Evolutionary conservation across 2,888 invertebrate genomes (phyloP), one percentile per base, ranked within the genome.

Genomic region (Mesodorylaimus sp.): DNA sequence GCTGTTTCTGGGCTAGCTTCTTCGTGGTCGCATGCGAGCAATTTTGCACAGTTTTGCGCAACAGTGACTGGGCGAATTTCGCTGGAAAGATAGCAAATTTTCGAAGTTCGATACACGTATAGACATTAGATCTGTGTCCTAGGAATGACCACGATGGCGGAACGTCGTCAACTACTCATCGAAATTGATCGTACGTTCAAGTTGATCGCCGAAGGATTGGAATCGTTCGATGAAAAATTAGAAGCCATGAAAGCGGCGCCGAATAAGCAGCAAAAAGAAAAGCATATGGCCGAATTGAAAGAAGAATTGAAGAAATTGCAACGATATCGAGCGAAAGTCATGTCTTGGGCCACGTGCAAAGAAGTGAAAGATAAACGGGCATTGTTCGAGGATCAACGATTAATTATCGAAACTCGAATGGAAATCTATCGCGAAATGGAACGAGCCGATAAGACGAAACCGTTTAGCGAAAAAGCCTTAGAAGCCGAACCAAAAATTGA

Each of bases 401-500:
- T 43, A 10, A 19, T 26, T 10, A 43, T 43, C 21, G 44, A 43
- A 43, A 26, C 26, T 24, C 24, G 44, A 43, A 43, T 43, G 44
- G 44, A 43, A 26, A 27, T 5, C 27, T 26, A 43, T 21, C 7
- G 41, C 13, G 44, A 25, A 10, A 43, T 43, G 44, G 44, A 43
- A 19, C 24, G 27, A 26, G 44, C 24, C 24, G 44, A 43, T 21
- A 43, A 43, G 21, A 43, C 27, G 13, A 43, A 43, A 19, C 44
- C 44, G 44, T 43, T 43, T 27, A 43, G 44, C 27, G 44, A 43
- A 43, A 24, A 26, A 19, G 44, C 44, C 10, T 27, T 43, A 3
- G 44, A 43, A 43, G 27, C 27, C 26, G 44, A 43, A 26, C 44
- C 44, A 27, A 43, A 43, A 26, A 43, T 43, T 19, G 44, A 43